Evolutionary conservation across 1,140 invertebrate genomes (phyloP), one percentile per base, ranked within the genome.

Genomic region (Galleria mellonella): DNA sequence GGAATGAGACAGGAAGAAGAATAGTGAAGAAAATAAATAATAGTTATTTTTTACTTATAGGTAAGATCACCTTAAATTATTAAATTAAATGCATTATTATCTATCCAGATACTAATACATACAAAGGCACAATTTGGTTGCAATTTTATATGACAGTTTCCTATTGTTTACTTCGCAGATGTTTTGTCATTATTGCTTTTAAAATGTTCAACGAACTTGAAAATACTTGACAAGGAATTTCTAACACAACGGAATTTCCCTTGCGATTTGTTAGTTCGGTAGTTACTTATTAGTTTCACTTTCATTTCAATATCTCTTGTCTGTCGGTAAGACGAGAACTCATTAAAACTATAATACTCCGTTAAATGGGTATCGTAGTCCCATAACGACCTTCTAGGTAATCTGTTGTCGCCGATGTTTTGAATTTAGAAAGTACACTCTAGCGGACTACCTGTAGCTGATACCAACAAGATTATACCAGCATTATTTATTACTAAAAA

Each of bases 211-310:
- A 37, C 13, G 35, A 15, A 17, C 14, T 17, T 37, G 35, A 37
- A 37, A 23, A 23, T 23, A n/a, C 13, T 35, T 35, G 23, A 33
- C 50, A 61, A 51, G 55, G 43, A 46, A 42, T 47, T 43, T 32
- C 40, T n/a, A 36, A 30, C n/a, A n/a, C n/a, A n/a, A 8, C 27
- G 29, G 29, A 35, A 38, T 49, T 48, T 49, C 35, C 11, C 43
- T 15, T 23, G 13, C 9, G 9, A 38, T 23, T 31, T n/a, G 38
- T 35, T 35, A 11, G 11, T 37, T 41, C 31, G 43, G 40, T 47
- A 46, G 46, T 44, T 49, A 44, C 41, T 60, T 68, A 78, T 82
- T 82, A 72, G 77, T 72, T 57, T 68, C 77, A 78, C 77, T 82
- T 82, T 82, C 77, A 47, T 78, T 71, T 64, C 45, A 68, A 66